These are phyloP conservation scores for Stegostoma tigrinum DNA, from an alignment of 2,113 vertebrate species.

Conservation along the genomic window DNA sequence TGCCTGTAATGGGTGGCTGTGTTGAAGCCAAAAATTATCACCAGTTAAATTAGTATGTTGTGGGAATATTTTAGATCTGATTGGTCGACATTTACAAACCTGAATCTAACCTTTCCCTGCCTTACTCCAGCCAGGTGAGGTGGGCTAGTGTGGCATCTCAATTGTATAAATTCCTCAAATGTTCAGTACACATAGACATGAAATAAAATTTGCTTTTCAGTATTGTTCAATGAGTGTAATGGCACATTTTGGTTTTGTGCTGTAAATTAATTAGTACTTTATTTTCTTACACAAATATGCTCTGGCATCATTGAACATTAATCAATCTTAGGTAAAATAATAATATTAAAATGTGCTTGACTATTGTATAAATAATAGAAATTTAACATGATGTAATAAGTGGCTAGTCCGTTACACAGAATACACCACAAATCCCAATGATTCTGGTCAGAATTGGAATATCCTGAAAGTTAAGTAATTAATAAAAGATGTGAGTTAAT, in stretches of 20 bases:
- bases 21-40: not conserved
- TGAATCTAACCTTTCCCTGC: not conserved
- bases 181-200: not conserved
- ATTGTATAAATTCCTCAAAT: not conserved
- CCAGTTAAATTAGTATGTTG: not conserved
- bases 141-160: not conserved
- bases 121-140: not conserved
- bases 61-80: not conserved
- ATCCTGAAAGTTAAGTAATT: not conserved
- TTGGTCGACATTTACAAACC: not conserved
- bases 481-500: not conserved
- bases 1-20: not conserved
- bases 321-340: not conserved
- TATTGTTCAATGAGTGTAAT: not conserved
- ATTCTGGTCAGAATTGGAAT: not conserved
- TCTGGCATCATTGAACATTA: not conserved
- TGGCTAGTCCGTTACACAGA: not conserved
- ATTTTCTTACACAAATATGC: not conserved
- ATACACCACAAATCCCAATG: too few relatives aligned
- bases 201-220: not conserved
- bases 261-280: not conserved
- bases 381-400: not conserved
- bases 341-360: not conserved
- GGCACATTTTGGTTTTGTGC: not conserved
- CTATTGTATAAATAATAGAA: not conserved